Base-by-base conservation (phyloP, 2,113 vertebrate species). In the Nansenia antarctica region DNA sequence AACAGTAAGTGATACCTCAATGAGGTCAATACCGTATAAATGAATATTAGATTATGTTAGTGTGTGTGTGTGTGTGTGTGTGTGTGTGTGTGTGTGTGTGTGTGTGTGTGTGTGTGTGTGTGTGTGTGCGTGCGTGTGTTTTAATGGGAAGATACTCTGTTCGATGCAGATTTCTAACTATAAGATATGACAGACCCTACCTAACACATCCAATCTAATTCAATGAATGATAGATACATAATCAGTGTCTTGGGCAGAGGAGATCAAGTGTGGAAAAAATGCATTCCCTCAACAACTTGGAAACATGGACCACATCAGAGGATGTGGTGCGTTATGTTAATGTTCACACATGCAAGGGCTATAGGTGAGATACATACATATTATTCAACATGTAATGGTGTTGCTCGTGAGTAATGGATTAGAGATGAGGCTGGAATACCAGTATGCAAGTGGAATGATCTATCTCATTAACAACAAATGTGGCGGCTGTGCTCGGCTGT, bases 371-470 rank as follows among this genome's bases (percentile, higher is more conserved):
- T 37, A 61, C 37, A 60, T 75, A 85, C 82, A 86, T 87, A 79
- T 87, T 78, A 84, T 62, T 59, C 9, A 15, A 5, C 42, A 78
- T 73, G 59, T 78, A 73, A 80, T 72, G 55, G 57, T 69, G 54
- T 66, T 59, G 30, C 78, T 81, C 72, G 55, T 87, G 74, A 83
- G 78, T 85, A 69, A 76, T 57, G 65, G 62, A 81, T 84, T 74
- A 71, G 34, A 54, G 9, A 5, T 2, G 14, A 5, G 42, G 42
- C 34, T 72, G 55, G 55, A 74, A 62, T 76, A 65, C 76, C 31
- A 62, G 49, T 64, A 62, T 76, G 67, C 55, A 75, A 65, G 37
- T 54, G 27, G 54, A 35, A 35, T 32, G 69, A 75, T 82, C 63
- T 65, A 27, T 80, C 82, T 85, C 74, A 83, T 81, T 84, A 85